Evolutionary conservation across 92 coral and sea anemone genomes (phyloP), one percentile per base, ranked within the genome.

Genomic region (Epizoanthus ramosus): DNA sequence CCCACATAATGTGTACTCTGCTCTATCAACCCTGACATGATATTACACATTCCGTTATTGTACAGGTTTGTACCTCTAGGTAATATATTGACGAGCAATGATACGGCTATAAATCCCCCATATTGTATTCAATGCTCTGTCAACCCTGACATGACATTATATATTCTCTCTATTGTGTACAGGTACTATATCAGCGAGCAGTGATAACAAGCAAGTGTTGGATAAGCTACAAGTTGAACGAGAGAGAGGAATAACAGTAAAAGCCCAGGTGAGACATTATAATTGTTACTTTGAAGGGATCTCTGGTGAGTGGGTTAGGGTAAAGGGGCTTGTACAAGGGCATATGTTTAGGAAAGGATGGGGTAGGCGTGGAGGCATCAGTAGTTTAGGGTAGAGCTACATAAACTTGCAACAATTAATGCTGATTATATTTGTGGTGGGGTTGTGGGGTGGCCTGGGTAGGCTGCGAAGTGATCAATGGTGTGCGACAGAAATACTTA

Each of bases 161-260:
- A 43, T 9, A 43, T 43, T 6, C 50, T 4, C 50, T 43, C 39
- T 54, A 21, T 28, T 4, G 18, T 50, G 43, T 76, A 95, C 98
- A 28, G 31, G 98, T 33, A 88, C 98, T 22, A 95, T 95, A 87
- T 86, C 91, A 35, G 90, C 84, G 72, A 90, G 83, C 59, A 79
- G 73, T 41, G 88, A 88, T 57, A 95, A 95, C 86, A 95, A 93
- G 63, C 98, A 95, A 92, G 98, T 95, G 54, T 63, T 95, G 69
- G 98, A 95, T 74, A 95, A 94, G 61, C 89, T 96, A 57, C 99
- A 96, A 85, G 99, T 96, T 4, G 99, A 96, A 63, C 86, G 96
- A 83, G 99, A 96, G 83, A 92, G 99, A 85, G 99, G 99, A 35
- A 96, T 96, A 63, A 96, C 98, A 3, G 99, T 96, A n/a, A 96